Evolutionary conservation across 2,113 vertebrate species (phyloP), one percentile per base, ranked within the genome.

Genomic region (Chaetops frenatus): DNA sequence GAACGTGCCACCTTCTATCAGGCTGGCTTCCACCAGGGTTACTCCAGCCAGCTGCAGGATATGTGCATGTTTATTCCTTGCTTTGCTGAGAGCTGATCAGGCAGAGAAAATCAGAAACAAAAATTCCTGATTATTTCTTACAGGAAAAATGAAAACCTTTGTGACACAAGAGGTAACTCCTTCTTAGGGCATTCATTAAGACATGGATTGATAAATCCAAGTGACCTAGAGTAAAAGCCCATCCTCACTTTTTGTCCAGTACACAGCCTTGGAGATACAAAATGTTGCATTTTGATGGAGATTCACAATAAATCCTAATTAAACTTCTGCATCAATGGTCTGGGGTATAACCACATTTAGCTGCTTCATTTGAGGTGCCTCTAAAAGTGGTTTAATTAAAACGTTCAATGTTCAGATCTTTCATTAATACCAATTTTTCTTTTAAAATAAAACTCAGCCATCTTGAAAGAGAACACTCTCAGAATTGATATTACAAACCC

Each of bases 131-230:
- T 44, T 72, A 33, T 53, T 81, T 64, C 24, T 77, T 61, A 7
- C 0, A 53, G 25, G 21, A 48, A 76, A 82, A 81, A 62, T 1
- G 0, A 72, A 2, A 15, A 51, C 9, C 31, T 57, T 27, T 22
- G 28, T 22, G 47, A 57, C 31, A 69, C 4, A 19, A 36, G 7
- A 31, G 22, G 1, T 8, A 74, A 70, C 28, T 92, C 29, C 51
- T 74, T 62, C 70, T 31, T 48, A 57, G 61, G 0, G 4, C 3
- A 53, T 8, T 19, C 57, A 35, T 67, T 28, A 71, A 70, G 12
- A 35, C 7, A n/a, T 1, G 10, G 15, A 27, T 83, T 14, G 6
- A 22, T 12, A 56, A 79, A 83, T 29, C 18, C 38, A 81, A 12
- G 10, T 22, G 50, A 90, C 18, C 1, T 38, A 62, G 11, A 65